These are phyloP conservation scores for Epinephelus coioides DNA, from an alignment of 2,797 vertebrate genomes.

Conservation along the genomic window DNA sequence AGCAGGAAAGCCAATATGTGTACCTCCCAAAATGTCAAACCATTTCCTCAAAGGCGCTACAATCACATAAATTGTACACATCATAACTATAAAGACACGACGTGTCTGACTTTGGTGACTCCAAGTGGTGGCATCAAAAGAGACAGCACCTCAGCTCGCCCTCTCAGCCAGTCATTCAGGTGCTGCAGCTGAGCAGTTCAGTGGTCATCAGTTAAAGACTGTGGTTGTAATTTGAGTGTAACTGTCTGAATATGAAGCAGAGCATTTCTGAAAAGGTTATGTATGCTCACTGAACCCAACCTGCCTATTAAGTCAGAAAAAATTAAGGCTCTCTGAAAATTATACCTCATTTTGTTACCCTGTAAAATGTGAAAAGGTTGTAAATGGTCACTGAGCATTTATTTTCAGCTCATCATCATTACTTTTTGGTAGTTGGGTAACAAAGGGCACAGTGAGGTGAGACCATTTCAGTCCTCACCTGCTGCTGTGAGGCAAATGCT, in stretches of 20 bases:
- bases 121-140: not conserved
- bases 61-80: too few relatives aligned
- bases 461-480: conserved; percentile 5
- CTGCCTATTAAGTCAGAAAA: conserved; percentile 35
- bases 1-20: too few relatives aligned
- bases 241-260: conserved; percentile 45
- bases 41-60: too few relatives aligned
- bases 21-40: not conserved
- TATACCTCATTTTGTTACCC: conserved; percentile 37
- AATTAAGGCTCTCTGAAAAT: conserved; percentile 56
- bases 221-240: conserved; percentile 3
- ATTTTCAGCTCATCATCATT: conserved; percentile 47
- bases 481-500: not conserved
- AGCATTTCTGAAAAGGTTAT: conserved; percentile 56
- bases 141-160: not conserved
- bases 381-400: conserved; percentile 42
- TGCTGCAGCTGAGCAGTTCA: conserved; percentile 26
- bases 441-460: conserved; percentile 15
- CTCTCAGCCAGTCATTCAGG: not conserved
- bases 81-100: too few relatives aligned
- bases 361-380: conserved; percentile 52
- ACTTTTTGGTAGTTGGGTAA: conserved; percentile 13
- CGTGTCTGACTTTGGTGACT: not conserved
- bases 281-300: conserved; percentile 49
- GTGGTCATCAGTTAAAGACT: conserved; percentile 21